Evolutionary conservation across 2,113 vertebrate species (phyloP).

Genomic region (Salminus brasiliensis): DNA sequence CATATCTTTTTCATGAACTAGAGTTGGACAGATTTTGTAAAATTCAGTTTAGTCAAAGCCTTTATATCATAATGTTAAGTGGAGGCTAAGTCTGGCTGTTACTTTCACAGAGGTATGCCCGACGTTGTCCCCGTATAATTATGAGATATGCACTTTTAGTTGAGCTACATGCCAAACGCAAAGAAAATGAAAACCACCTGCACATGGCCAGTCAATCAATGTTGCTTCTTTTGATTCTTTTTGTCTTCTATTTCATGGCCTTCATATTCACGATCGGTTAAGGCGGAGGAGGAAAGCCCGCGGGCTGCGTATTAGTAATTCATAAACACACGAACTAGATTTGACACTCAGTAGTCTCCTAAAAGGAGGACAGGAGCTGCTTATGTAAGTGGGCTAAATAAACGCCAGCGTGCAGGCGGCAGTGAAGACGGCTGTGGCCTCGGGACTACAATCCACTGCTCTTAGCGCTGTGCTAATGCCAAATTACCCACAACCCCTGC

Average conservation of each 20-base stretch:
- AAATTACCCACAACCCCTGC: slow-evolving; percentile 23
- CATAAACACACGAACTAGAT: slow-evolving; percentile 66
- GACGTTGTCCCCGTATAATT: too few species aligned
- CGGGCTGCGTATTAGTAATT: slow-evolving; percentile 67
- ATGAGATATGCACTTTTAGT: background rate
- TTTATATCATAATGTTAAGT: too few species aligned
- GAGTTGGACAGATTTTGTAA: too few species aligned
- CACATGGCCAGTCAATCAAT: background rate
- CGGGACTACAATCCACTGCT: slow-evolving; percentile 9
- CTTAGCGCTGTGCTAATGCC: background rate
- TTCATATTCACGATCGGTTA: slow-evolving; percentile 62
- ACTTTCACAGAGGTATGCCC: too few species aligned
- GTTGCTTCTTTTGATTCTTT: background rate
- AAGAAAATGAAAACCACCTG: background rate
- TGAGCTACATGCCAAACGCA: background rate
- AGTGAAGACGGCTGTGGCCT: background rate
- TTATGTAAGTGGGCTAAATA: slow-evolving; percentile 41
- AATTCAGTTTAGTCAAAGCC: too few species aligned
- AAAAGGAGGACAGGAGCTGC: slow-evolving; percentile 56
- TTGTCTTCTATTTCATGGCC: slow-evolving; percentile 56
- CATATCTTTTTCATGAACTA: too few species aligned
- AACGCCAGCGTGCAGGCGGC: background rate
- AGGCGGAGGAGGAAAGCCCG: slow-evolving; percentile 64
- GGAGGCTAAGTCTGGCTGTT: too few species aligned
- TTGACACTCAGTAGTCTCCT: slow-evolving; percentile 66